Conservation (phyloP, 2,888 invertebrate genomes). For the Chrysodeixis includens region DNA sequence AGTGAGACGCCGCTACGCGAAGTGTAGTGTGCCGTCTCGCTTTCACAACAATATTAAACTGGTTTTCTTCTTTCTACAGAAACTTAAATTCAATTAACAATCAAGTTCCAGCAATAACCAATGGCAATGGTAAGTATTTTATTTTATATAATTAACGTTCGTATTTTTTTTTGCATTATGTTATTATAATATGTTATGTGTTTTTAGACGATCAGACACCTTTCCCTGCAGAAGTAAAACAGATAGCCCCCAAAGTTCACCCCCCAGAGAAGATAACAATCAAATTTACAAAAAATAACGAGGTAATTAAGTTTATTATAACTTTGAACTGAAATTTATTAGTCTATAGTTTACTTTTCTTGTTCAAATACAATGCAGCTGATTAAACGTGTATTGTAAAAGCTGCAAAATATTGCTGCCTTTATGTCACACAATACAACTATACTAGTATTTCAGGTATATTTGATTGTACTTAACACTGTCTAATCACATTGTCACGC, state of each 20-base stretch:
- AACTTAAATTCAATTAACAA: conserved; percentile 16
- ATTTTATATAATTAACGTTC: neutral
- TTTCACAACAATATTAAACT: neutral
- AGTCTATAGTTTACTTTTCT: too few species aligned
- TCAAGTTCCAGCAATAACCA: conserved; percentile 7
- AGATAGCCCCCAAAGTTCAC: conserved; percentile 23
- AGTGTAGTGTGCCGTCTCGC: too few species aligned
- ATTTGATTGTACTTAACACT: too few species aligned
- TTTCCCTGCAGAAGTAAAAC: conserved; percentile 13
- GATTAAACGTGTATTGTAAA: too few species aligned
- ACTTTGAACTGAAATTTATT: too few species aligned
- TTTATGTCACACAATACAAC: too few species aligned
- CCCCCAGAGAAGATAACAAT: conserved; percentile 71
- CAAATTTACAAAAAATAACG: conserved; percentile 75
- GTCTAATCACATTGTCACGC: too few species aligned
- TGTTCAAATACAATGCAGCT: too few species aligned
- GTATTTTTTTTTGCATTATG: neutral
- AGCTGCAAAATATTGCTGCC: too few species aligned
- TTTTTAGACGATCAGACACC: conserved; percentile 44
- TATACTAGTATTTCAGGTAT: too few species aligned
- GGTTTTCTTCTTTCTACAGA: conserved; percentile 34
- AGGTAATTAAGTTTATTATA: conserved; percentile 64
- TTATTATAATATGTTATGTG: neutral
- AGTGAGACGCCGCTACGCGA: too few species aligned
- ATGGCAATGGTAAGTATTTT: conserved; percentile 29